Percentiles rank a stretch among this genome's conserved stretches.
Conservation (phyloP, 2,797 vertebrate species). For the Lemur catta region DNA sequence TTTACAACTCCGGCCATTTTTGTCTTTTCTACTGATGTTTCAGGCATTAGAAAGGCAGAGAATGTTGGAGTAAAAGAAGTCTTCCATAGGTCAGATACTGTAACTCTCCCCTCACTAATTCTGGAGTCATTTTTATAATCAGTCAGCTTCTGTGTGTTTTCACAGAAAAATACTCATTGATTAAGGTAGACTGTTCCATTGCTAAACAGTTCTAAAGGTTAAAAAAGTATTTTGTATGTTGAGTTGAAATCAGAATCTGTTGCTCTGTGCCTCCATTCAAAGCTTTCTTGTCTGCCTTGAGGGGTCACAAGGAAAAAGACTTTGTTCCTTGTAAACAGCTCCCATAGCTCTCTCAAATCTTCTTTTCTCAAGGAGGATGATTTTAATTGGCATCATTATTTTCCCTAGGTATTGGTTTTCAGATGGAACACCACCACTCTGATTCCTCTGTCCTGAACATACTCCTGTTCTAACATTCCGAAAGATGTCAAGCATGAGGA, state of each 20-base stretch:
- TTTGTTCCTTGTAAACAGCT: neutral
- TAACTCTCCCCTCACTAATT: neutral
- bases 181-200: neutral
- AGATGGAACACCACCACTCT: neutral
- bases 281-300: neutral
- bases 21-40: neutral
- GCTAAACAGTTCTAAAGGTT: neutral
- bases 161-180: neutral
- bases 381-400: neutral
- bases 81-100: neutral
- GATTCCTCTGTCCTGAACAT: neutral
- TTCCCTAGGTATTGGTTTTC: neutral
- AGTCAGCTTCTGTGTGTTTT: neutral
- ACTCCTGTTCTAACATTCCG: neutral
- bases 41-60: neutral
- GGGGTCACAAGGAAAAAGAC: neutral
- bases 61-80: neutral
- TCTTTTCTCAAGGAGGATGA: neutral
- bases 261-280: neutral
- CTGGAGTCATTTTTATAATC: neutral
- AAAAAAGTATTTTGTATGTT: neutral
- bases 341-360: neutral
- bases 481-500: neutral
- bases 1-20: neutral
- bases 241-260: neutral